These are phyloP conservation scores for Bombus turneri DNA, from an alignment of 1,140 invertebrate species.

Conservation along the genomic window DNA sequence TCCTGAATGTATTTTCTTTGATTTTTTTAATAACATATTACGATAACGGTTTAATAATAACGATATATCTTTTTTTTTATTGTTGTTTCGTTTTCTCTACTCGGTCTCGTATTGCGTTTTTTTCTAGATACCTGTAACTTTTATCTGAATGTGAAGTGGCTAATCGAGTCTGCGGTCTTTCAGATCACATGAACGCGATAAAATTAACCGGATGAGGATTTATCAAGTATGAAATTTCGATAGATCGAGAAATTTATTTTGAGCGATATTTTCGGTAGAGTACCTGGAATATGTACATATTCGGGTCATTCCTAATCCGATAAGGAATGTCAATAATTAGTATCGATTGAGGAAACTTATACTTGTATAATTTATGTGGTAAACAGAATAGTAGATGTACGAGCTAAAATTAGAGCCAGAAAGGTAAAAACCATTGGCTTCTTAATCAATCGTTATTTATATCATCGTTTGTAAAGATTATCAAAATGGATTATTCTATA, in stretches of 20 bases:
- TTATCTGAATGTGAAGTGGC: background rate
- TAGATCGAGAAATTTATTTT: slow-evolving; percentile 30
- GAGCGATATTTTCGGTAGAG: background rate
- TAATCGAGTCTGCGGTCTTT: background rate
- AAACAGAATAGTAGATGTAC: background rate
- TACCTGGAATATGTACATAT: background rate
- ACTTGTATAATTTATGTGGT: background rate
- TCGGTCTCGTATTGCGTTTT: background rate
- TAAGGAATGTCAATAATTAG: background rate
- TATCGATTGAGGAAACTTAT: background rate
- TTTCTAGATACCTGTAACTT: background rate
- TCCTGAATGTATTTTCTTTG: background rate
- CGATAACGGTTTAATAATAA: no score
- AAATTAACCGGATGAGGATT: background rate
- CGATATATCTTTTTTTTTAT: background rate
- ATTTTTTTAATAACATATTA: slow-evolving; percentile 8
- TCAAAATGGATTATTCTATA: background rate
- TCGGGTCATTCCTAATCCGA: background rate
- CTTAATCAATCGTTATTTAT: background rate
- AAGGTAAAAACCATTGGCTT: background rate
- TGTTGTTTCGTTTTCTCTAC: background rate
- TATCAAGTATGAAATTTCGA: background rate
- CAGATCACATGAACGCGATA: slow-evolving; percentile 4
- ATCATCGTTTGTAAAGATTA: background rate
- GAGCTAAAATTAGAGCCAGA: background rate